phyloP scores from a whole-genome alignment of 2,888 invertebrate species.

The Enoplolaimus lenunculus region DNA sequence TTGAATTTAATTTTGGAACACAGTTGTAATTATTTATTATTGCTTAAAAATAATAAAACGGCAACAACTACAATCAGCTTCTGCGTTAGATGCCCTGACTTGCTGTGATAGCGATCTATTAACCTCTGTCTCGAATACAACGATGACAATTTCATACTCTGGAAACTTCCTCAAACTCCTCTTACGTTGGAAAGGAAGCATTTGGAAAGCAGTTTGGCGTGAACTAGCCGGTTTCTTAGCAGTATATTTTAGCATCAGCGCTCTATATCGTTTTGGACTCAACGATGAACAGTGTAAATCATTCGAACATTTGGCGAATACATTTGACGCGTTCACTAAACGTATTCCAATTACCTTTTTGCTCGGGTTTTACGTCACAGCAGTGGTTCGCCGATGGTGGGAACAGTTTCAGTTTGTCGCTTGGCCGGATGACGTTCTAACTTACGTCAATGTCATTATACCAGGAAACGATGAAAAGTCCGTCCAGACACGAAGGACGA shows the following conservation, averaged over 20 bases:
- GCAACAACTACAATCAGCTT: too few species aligned
- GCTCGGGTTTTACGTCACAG: constrained; percentile 32
- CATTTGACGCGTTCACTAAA: constrained; percentile 30
- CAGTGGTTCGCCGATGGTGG: constrained; percentile 29
- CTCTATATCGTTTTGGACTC: constrained; percentile 6
- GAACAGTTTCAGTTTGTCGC: constrained; percentile 19
- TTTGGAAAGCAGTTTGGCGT: constrained; percentile 15
- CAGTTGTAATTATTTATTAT: too few species aligned
- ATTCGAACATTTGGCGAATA: neutral
- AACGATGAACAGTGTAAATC: neutral
- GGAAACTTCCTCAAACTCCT: constrained; percentile 17
- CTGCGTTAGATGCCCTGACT: too few species aligned
- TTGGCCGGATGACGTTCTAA: constrained; percentile 22
- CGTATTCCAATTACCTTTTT: constrained; percentile 31
- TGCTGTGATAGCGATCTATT: too few species aligned
- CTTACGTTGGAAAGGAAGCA: constrained; percentile 18
- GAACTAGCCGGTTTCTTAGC: constrained; percentile 12
- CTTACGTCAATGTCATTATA: neutral
- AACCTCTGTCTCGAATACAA: too few species aligned
- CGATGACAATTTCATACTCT: constrained; percentile 19
- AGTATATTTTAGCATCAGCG: constrained; percentile 4
- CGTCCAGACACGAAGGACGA: constrained; percentile 26
- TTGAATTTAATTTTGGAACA: too few species aligned
- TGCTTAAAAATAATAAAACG: too few species aligned
- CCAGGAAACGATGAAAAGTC: constrained; percentile 24